Conservation (phyloP, 2,888 invertebrate genomes). For the Beris morrisii region DNA sequence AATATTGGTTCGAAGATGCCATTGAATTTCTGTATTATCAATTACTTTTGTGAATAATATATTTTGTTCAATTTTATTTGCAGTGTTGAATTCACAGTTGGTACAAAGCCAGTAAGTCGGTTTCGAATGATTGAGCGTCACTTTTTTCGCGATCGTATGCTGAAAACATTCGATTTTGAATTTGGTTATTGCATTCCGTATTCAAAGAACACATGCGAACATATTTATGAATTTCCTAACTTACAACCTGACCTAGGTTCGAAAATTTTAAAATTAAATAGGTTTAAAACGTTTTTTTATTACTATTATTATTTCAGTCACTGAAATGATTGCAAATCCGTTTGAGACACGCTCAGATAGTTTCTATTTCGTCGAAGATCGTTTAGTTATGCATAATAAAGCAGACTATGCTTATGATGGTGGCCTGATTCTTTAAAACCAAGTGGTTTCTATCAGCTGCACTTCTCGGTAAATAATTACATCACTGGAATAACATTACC, state of each 20-base stretch:
- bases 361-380: conserved; percentile 98
- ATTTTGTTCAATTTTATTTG: conserved; percentile 42
- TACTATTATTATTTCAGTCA: conserved; percentile 62
- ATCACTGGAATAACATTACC: neutral
- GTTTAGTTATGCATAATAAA: conserved; percentile 98
- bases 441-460: neutral
- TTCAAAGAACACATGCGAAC: conserved; percentile 97
- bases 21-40: too few relatives aligned
- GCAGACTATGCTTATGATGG: conserved; percentile 98
- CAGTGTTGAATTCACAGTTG: conserved; percentile 96
- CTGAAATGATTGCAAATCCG: conserved; percentile 94
- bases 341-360: conserved; percentile 98
- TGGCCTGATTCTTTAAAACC: conserved; percentile 57
- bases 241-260: conserved; percentile 82
- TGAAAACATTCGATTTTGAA: conserved; percentile 99
- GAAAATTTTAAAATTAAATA: conserved; percentile 48
- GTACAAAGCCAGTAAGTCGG: conserved; percentile 86
- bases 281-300: neutral
- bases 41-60: neutral
- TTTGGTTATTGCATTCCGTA: conserved; percentile 99
- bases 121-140: conserved; percentile 99
- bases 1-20: too few relatives aligned
- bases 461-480: too few relatives aligned
- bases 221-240: conserved; percentile 97
- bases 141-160: conserved; percentile 87